Evolutionary conservation across 2,113 vertebrate genomes (phyloP), one percentile per base, ranked within the genome.

Genomic region (Hypocryptadius cinnamomeus): DNA sequence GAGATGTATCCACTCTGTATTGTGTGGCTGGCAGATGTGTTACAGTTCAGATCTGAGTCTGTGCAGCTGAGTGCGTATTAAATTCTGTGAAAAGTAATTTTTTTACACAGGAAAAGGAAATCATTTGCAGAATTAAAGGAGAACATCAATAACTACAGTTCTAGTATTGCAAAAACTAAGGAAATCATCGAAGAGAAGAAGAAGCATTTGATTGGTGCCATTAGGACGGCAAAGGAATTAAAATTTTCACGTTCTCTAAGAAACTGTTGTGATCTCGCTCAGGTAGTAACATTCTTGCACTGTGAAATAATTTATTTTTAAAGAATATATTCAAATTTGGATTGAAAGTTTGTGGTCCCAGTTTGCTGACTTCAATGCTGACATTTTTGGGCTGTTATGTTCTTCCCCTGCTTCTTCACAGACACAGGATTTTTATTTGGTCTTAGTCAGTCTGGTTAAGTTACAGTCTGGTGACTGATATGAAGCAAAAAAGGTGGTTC

Each of bases 151-250:
- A 85, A 25, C 53, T 97, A 93, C 48, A 96, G 97, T 78, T 87
- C 96, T 42, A 71, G 57, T 66, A 96, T 97, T 73, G 87, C 87
- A 71, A 85, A 91, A 30, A 86, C 96, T 50, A 96, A 98, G 91
- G 81, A 87, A 19, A 60, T 54, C 28, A 95, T 99, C 23, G 97
- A 98, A 91, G 95, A 97, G 71, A 98, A 96, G 87, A 97, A 92
- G 40, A 96, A 94, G 66, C 79, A 87, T 37, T 96, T 99, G 91
- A 87, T 90, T 79, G 95, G 76, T 66, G 97, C 97, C 54, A 97
- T 99, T 94, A 98, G 98, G 86, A 98, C 97, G 79, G 98, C 98
- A 94, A 97, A 79, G 86, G 97, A 98, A 77, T 92, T 99, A 42
- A 97, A 96, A 50, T 85, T 83, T 24, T 89, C 97, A n/a, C 95